Conservation (phyloP, 2,888 invertebrate genomes). For the Drosophila nr. fundita region DNA sequence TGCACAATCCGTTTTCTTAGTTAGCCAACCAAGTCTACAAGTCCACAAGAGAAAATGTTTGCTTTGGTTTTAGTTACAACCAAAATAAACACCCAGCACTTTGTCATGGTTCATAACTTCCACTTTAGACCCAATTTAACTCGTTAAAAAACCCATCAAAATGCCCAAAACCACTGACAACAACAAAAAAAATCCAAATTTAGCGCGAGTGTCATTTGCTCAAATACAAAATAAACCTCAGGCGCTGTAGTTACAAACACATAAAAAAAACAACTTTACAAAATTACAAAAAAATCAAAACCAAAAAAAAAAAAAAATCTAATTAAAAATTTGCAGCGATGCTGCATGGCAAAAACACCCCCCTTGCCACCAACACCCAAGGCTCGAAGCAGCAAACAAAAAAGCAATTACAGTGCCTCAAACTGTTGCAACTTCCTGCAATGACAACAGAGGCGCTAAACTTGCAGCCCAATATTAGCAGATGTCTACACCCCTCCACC, state of each 20-base stretch:
- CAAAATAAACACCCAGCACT: conserved; percentile 43
- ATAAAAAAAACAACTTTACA: conserved; percentile 31
- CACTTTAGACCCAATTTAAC: conserved; percentile 54
- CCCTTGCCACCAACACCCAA: not conserved
- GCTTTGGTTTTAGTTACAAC: conserved; percentile 7
- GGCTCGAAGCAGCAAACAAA: conserved; percentile 70
- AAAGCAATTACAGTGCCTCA: conserved; percentile 82
- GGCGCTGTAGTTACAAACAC: conserved; percentile 36
- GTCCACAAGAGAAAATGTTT: not conserved
- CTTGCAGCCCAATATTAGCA: conserved; percentile 69
- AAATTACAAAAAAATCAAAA: conserved; percentile 48
- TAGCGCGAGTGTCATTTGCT: conserved; percentile 71
- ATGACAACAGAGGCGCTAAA: conserved; percentile 71
- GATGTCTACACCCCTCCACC: conserved; percentile 10
- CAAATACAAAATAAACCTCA: conserved; percentile 65
- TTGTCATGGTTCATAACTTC: conserved; percentile 67
- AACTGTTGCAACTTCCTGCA: conserved; percentile 80
- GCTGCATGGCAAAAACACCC: conserved; percentile 31
- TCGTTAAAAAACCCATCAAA: conserved; percentile 54
- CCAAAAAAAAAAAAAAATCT: conserved; percentile 61
- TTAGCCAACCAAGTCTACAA: not conserved
- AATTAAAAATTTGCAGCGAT: conserved; percentile 74
- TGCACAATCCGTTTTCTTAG: not conserved
- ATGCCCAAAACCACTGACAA: conserved; percentile 2
- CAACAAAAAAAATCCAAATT: conserved; percentile 48